Base-by-base conservation (phyloP, 2,888 invertebrate genomes). In the Apocheima hispidaria region DNA sequence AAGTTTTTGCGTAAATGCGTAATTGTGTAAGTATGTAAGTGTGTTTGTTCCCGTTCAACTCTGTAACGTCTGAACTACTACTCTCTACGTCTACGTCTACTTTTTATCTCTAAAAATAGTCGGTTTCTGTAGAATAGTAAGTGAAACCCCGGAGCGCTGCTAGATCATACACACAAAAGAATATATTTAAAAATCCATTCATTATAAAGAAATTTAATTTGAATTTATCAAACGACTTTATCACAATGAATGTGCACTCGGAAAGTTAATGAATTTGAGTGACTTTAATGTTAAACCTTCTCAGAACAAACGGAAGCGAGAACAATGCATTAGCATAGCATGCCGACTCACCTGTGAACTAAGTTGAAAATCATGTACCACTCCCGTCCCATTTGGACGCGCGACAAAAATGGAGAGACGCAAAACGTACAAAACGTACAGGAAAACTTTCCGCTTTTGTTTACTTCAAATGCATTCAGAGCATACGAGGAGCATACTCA, bases 341-440 rank as follows among this genome's bases (percentile, higher is more conserved):
- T 78, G 72, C 73, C 72, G 69, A 68, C 74, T 78, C 78, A 87
- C 85, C 86, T 87, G 83, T 75, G 73, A 70, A 73, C 75, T 90
- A 90, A 91, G 90, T 91, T 87, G 87, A 90, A 90, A 90, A 84
- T 84, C 90, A 77, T 90, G 90, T 90, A 84, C 79, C 80, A 70
- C 77, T 77, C 77, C 66, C 73, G 76, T 85, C 82, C 83, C 83
- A 72, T 77, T 80, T 75, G 87, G 79, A 79, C 79, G 82, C 69
- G 67, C 68, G 80, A 62, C 69, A 77, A 79, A 82, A 84, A 83
- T 79, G 71, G 78, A 73, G 70, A 75, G 66, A 69, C 75, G 76
- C 70, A 60, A 60, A n/a, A n/a, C n/a, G n/a, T n/a, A n/a, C 68
- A 81, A 85, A 83, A 86, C 84, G 83, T 12, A 40, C 30, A 81